Percentiles rank a stretch among this genome's conserved stretches.
These are phyloP conservation scores for Rhodophaea formosa DNA, from an alignment of 2,888 invertebrate species.

Conservation along the genomic window DNA sequence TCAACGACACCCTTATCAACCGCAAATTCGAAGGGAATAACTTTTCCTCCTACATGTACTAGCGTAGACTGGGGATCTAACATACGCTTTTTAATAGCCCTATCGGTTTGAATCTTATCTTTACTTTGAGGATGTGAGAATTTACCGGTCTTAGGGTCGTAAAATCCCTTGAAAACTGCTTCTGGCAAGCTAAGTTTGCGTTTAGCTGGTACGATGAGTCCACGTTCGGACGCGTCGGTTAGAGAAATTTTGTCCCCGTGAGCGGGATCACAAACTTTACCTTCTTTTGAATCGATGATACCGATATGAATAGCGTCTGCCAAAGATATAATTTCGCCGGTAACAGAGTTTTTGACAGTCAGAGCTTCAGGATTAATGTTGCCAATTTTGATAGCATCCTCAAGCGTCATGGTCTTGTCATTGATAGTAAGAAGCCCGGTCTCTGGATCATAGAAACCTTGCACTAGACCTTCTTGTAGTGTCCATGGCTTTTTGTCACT, in stretches of 20 bases:
- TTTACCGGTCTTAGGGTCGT: constrained; percentile 91
- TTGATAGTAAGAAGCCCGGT: constrained; percentile 87
- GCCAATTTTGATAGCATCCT: constrained; percentile 87
- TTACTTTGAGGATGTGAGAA: constrained; percentile 90
- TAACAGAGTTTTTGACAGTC: constrained; percentile 89
- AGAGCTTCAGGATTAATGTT: constrained; percentile 89
- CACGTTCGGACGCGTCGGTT: constrained; percentile 91
- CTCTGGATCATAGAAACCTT: constrained; percentile 88
- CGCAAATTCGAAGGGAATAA: constrained; percentile 91
- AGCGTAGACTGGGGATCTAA: constrained; percentile 93
- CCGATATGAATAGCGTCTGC: constrained; percentile 89
- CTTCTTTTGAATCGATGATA: constrained; percentile 89
- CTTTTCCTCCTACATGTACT: constrained; percentile 89
- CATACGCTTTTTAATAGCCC: constrained; percentile 91
- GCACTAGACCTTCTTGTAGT: constrained; percentile 90
- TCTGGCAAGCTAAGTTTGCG: constrained; percentile 92
- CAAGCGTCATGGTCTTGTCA: constrained; percentile 85
- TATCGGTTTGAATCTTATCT: constrained; percentile 89
- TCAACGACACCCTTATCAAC: constrained; percentile 89
- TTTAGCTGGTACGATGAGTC: constrained; percentile 90
- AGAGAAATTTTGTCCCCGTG: constrained; percentile 88
- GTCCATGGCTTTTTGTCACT: constrained; percentile 91
- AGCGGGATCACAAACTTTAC: constrained; percentile 88
- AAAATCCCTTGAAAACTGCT: constrained; percentile 95
- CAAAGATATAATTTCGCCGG: constrained; percentile 89